Evolutionary conservation across 1,140 invertebrate species (phyloP).

Genomic region (Sycophila sp.): DNA sequence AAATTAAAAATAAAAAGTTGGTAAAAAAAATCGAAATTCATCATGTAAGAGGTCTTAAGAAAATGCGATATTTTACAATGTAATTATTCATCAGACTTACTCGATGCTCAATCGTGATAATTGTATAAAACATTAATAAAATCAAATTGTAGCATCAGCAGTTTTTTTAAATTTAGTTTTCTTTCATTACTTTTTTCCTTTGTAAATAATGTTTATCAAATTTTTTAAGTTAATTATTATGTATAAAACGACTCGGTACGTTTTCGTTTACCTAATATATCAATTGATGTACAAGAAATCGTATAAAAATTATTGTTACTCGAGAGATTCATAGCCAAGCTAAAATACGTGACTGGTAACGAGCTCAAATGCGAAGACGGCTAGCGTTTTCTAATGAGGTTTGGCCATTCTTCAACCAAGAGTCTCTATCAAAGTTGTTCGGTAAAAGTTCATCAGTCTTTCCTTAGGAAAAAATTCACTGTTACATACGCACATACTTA

Average conservation of each 20-base stretch:
- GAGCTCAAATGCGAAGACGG: conserved; percentile 12
- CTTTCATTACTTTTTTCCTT: too few relatives aligned
- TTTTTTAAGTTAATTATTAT: conserved; percentile 3
- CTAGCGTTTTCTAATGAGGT: conserved; percentile 7
- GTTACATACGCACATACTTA: neutral
- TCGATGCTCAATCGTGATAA: neutral
- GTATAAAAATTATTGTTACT: conserved; percentile 34
- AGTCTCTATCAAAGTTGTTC: conserved; percentile 17
- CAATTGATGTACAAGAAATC: conserved; percentile 4
- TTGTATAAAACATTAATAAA: conserved; percentile 11
- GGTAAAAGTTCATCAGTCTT: conserved; percentile 32
- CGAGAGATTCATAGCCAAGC: conserved; percentile 21
- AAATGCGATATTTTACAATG: conserved; percentile 21
- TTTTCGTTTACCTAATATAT: too few relatives aligned
- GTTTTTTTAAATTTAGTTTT: too few relatives aligned
- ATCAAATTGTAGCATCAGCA: conserved; percentile 16
- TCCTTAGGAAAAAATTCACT: conserved; percentile 28
- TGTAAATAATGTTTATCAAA: too few relatives aligned
- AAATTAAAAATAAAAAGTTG: conserved; percentile 30
- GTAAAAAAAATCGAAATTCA: conserved; percentile 18
- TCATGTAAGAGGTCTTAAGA: neutral
- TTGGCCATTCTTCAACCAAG: conserved; percentile 1
- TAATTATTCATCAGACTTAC: too few relatives aligned
- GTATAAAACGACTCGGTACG: conserved; percentile 15
- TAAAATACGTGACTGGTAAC: conserved; percentile 29